Base-by-base conservation (phyloP, 2,888 invertebrate genomes). In the Philaethria dido region DNA sequence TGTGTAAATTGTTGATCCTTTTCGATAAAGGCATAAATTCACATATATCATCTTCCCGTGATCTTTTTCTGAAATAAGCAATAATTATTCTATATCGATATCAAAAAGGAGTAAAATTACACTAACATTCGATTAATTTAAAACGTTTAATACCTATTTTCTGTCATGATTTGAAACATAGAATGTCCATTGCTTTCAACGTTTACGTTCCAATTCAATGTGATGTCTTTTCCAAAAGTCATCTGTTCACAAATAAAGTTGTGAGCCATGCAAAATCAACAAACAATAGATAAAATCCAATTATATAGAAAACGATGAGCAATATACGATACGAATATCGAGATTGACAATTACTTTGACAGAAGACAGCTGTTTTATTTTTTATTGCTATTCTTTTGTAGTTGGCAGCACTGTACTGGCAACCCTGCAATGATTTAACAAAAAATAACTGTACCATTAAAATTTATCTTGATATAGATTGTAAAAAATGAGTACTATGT, bases 21-120 rank as follows among this genome's bases (percentile, higher is more conserved):
- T 98, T 98, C 14, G 97, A 97, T 62, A 98, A 88, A 63, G 98
- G 98, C 93, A 96, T 96, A 78, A 97, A 97, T 80, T 97, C 97
- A 78, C 94, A 94, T 44, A 94, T 93, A 75, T 97, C 97, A 79
- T 97, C 96, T 80, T 95, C 95, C 69, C 96, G 93, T 60, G 94
- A 94, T 74, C 97, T 94, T 93, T 97, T 97, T 81, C 97, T 97
- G 84, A 67, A 93, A 91, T 64, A 18, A 45, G 16, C 14, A 16
- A 18, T 33, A 20, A 6, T 29, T 29, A 60, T 20, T 45, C 16
- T 45, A 33, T 16, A 29, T 18, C 6, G 5, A 45, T 14, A 60
- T 60, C 6, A 29, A 18, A 60, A 16, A 45, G 14, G 14, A 42
- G 14, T 2, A 18, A 42, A 39, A 54, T 62, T 18, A 13, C 16